phyloP scores from a whole-genome alignment of 1,140 invertebrate species.

The Psilanteris sp. region DNA sequence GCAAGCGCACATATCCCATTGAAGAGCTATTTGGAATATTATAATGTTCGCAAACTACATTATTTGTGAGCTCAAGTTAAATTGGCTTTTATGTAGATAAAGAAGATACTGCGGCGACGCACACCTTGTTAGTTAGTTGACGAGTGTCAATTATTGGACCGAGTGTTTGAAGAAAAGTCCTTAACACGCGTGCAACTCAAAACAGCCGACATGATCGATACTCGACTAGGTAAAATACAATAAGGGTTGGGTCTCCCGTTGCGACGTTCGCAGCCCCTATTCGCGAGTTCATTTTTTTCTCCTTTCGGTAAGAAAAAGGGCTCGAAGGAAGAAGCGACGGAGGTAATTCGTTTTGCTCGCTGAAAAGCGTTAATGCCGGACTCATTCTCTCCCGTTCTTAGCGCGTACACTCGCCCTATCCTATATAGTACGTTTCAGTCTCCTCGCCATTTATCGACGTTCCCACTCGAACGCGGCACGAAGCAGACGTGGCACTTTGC shows the following conservation, averaged over 20 bases:
- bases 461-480: constrained; percentile 20
- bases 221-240: constrained; percentile 39
- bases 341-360: constrained; percentile 61
- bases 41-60: too few relatives aligned
- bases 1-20: too few relatives aligned
- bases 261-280: constrained; percentile 7
- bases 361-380: constrained; percentile 63
- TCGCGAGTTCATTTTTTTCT: constrained; percentile 42
- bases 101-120: too few relatives aligned
- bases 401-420: constrained; percentile 1
- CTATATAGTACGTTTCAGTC: constrained; percentile 41
- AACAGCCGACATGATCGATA: constrained; percentile 46
- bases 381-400: constrained; percentile 24
- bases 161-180: too few relatives aligned
- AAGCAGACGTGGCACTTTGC: constrained; percentile 47
- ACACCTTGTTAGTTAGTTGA: too few relatives aligned
- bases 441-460: constrained; percentile 54
- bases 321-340: constrained; percentile 56
- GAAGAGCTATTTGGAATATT: too few relatives aligned
- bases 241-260: constrained; percentile 28
- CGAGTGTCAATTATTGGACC: constrained; percentile 26
- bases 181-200: constrained; percentile 42
- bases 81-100: too few relatives aligned
- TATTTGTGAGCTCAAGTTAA: too few relatives aligned
- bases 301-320: constrained; percentile 42